A percentile compares a stretch with the other conserved stretches of the same genome.
Evolutionary conservation across 2,888 invertebrate genomes (phyloP).

Genomic region (Drosophila meridionalis): DNA sequence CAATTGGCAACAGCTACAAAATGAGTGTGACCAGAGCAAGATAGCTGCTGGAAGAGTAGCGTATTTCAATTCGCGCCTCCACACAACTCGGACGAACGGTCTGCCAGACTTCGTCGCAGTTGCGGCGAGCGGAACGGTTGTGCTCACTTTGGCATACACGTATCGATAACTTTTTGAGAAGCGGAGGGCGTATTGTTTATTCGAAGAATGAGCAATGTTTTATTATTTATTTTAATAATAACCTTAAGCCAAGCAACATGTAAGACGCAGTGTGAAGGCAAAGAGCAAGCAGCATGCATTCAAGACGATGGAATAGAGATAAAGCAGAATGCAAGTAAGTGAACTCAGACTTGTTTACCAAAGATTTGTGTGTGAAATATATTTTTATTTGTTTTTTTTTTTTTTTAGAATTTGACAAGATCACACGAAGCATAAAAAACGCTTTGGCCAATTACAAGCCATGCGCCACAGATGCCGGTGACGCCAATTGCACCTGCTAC

Average conservation of each 20-base stretch:
- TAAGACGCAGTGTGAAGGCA: slow-evolving; percentile 27
- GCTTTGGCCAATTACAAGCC: slow-evolving; percentile 86
- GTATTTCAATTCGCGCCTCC: background rate
- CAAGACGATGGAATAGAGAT: background rate
- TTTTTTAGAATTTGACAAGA: slow-evolving; percentile 46
- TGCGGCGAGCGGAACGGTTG: slow-evolving; percentile 3
- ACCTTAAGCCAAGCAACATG: slow-evolving; percentile 12
- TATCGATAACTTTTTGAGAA: slow-evolving; percentile 29
- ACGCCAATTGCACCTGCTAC: slow-evolving; percentile 88
- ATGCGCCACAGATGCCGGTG: slow-evolving; percentile 85
- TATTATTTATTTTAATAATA: slow-evolving; percentile 42
- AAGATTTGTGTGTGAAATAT: background rate
- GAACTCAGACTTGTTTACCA: background rate
- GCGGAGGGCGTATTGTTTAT: slow-evolving; percentile 40
- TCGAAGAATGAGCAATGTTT: slow-evolving; percentile 47
- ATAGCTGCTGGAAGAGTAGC: fast-evolving
- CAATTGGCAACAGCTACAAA: slow-evolving; percentile 34
- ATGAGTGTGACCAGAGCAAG: slow-evolving; percentile 35
- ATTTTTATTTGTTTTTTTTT: background rate
- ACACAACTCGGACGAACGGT: slow-evolving; percentile 13
- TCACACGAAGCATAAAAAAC: slow-evolving; percentile 85
- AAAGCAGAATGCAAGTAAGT: slow-evolving; percentile 41
- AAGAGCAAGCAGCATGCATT: background rate
- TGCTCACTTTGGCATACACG: background rate
- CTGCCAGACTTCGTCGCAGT: background rate